Evolutionary conservation across 1,140 invertebrate genomes (phyloP), one percentile per base, ranked within the genome.

Genomic region (Ips typographus): DNA sequence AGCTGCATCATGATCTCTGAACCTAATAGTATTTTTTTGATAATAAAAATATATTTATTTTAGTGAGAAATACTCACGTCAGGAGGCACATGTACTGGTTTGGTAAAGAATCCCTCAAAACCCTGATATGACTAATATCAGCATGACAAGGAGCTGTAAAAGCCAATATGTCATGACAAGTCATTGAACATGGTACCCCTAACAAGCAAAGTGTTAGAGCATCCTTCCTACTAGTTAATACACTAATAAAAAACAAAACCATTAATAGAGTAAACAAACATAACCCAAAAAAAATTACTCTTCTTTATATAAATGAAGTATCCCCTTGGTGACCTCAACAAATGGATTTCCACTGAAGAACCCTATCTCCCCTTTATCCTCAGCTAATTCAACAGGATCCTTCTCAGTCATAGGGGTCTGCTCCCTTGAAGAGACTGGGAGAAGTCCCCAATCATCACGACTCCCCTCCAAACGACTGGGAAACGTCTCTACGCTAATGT

Each of bases 61-160:
- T 37, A 55, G 37, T 2, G 55, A 39, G 37, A 6, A 38, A 1
- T 8, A 80, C 80, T 82, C 76, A 94, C 81, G 95, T 97, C 36
- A 99, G 82, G 2, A 98, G 81, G 41, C 94, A 93, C 96, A 99
- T 98, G 76, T 98, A 99, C 77, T 98, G 95, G 83, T 99, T 98
- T 2, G 95, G 95, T 71, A 87, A 86, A 38, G 88, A 88, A 78
- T 92, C 90, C 51, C 94, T 85, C 44, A 99, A 89, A 56, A 99
- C 95, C 73, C 95, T 87, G 73, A 99, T 93, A 79, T 96, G 90
- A 74, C 93, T 88, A 60, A 99, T 94, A 73, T 94, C 90, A 68
- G 89, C 84, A 79, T 95, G 91, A 79, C 95, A 96, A 38, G 97
- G 94, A 0, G 95, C 94, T 56, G 94, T 92, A 80, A 98, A 99